Conservation (phyloP, 2,888 invertebrate species). For the Lasioglossum malachurum region DNA sequence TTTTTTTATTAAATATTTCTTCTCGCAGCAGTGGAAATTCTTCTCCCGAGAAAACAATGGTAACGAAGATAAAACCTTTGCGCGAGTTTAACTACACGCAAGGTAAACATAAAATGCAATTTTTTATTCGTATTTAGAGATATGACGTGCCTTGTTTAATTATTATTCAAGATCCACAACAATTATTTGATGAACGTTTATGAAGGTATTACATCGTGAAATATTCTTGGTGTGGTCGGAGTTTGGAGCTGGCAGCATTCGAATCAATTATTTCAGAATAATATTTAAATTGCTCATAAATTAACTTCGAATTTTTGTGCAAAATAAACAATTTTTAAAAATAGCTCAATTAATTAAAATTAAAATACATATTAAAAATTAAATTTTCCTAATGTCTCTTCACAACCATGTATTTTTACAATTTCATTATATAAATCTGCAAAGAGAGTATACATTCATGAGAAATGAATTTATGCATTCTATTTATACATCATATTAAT, state of each 20-base stretch:
- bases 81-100: not conserved
- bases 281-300: not conserved
- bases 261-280: not conserved
- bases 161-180: not conserved
- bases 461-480: not conserved
- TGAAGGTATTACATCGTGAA: not conserved
- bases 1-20: conserved; percentile 3
- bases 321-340: no score
- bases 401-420: not conserved
- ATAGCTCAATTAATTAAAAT: no score
- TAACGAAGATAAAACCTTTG: not conserved
- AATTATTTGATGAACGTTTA: not conserved
- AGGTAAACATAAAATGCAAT: not conserved
- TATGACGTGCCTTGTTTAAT: not conserved
- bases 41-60: not conserved
- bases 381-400: not conserved
- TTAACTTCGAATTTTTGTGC: no score
- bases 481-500: no score
- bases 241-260: not conserved
- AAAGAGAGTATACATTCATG: not conserved
- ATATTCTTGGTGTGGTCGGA: not conserved
- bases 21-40: not conserved
- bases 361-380: no score
- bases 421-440: not conserved
- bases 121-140: not conserved